Conservation (phyloP, 2,888 invertebrate species). For the Tipula unca region DNA sequence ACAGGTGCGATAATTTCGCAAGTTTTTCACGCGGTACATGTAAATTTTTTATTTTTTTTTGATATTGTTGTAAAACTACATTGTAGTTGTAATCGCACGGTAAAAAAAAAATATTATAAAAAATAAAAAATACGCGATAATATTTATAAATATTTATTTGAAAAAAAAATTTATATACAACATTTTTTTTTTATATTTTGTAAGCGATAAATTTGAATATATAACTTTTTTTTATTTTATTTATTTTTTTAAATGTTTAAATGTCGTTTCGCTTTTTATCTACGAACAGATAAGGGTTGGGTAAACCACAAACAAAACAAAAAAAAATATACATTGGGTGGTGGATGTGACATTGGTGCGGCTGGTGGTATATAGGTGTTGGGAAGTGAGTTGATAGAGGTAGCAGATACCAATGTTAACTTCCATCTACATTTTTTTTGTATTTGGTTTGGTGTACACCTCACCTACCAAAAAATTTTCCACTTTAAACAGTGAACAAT, state of each 20-base stretch:
- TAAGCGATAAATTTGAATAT: constrained; percentile 18
- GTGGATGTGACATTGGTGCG: background rate
- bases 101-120: background rate
- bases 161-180: background rate
- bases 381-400: background rate
- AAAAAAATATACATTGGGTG: background rate
- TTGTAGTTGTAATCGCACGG: background rate
- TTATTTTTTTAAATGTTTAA: constrained; percentile 17
- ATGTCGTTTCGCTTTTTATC: constrained; percentile 18
- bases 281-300: background rate
- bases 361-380: background rate
- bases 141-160: constrained; percentile 15
- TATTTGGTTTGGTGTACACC: background rate
- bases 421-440: background rate
- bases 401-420: background rate
- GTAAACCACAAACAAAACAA: background rate
- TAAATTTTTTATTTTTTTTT: background rate
- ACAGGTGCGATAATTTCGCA: background rate
- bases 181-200: background rate
- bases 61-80: background rate
- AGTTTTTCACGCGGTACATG: background rate
- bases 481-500: background rate
- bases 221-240: background rate
- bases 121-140: constrained; percentile 16
- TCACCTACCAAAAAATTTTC: background rate